Percentiles rank a stretch among this genome's conserved stretches.
Evolutionary conservation across 2,888 invertebrate species (phyloP).

Genomic region (Ctenicera cuprea): DNA sequence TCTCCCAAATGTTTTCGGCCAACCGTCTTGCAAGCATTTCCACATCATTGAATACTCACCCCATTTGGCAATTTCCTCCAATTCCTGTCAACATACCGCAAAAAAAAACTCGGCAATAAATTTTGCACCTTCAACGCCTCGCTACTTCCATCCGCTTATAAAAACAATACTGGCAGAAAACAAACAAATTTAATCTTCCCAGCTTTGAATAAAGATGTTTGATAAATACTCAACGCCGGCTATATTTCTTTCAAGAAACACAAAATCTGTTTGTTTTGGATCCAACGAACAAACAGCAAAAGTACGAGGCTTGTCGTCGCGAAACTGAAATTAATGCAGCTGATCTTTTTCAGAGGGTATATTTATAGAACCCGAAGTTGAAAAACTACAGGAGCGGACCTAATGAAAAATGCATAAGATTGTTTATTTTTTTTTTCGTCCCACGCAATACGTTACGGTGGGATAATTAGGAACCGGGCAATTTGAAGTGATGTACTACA

Average conservation of each 20-base stretch:
- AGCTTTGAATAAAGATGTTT: not conserved
- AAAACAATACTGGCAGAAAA: not conserved
- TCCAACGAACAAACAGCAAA: conserved; percentile 3
- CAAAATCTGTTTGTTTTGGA: conserved; percentile 19
- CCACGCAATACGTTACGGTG: conserved; percentile 3
- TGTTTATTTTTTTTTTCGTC: not conserved
- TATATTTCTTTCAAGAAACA: not conserved
- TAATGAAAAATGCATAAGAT: conserved; percentile 8
- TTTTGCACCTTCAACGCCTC: not conserved
- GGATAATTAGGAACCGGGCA: conserved; percentile 2
- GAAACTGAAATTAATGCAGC: conserved; percentile 10
- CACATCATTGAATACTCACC: no score
- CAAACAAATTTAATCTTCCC: not conserved
- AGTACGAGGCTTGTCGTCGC: conserved; percentile 6
- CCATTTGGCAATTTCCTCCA: no score
- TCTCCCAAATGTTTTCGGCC: no score
- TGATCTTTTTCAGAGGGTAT: not conserved
- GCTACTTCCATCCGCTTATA: not conserved
- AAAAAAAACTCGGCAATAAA: no score
- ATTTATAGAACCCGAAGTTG: conserved; percentile 9
- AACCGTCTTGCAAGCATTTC: no score
- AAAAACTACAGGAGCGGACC: not conserved
- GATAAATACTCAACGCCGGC: not conserved
- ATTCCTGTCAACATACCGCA: no score
- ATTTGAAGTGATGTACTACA: conserved; percentile 14